phyloP scores from a whole-genome alignment of 1,140 invertebrate species.

The Bombus fervidus region DNA sequence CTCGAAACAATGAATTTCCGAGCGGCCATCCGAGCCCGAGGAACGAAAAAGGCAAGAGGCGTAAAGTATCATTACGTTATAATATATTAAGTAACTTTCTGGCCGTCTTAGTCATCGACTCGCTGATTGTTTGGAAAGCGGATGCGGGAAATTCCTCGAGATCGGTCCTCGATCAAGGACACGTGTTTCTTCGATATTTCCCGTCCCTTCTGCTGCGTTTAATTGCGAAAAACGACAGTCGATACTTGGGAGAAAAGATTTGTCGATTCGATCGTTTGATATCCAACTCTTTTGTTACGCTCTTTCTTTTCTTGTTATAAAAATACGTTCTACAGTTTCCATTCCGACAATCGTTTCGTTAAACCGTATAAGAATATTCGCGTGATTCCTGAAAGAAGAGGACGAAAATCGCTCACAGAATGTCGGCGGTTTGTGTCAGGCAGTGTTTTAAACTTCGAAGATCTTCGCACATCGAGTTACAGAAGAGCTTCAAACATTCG shows the following conservation, averaged over 20 bases:
- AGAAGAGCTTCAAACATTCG: not conserved
- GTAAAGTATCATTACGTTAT: slow-evolving; percentile 36
- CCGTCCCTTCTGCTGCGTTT: not conserved
- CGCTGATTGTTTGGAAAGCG: slow-evolving; percentile 61
- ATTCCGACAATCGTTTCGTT: too few relatives aligned
- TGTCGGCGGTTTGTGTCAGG: not conserved
- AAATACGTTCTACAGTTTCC: not conserved
- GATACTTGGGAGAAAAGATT: not conserved
- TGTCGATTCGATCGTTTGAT: not conserved
- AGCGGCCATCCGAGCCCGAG: slow-evolving; percentile 13
- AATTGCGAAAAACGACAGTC: slow-evolving; percentile 24
- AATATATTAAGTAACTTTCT: slow-evolving; percentile 75
- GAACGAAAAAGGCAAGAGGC: slow-evolving; percentile 41
- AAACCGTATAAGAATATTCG: too few relatives aligned
- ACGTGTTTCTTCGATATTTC: not conserved
- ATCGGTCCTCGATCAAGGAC: too few relatives aligned
- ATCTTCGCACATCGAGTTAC: not conserved
- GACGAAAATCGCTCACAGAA: not conserved
- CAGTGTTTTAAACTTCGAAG: slow-evolving; percentile 3
- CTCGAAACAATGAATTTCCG: slow-evolving; percentile 26
- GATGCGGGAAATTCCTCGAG: slow-evolving; percentile 29
- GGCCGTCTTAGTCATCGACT: slow-evolving; percentile 67
- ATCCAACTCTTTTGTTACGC: not conserved
- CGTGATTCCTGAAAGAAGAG: not conserved
- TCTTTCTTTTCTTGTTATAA: not conserved